A percentile compares a stretch with the other conserved stretches of the same genome.
These are phyloP conservation scores for Trichonephila clavata DNA, from an alignment of 1,140 invertebrate genomes.

Conservation along the genomic window DNA sequence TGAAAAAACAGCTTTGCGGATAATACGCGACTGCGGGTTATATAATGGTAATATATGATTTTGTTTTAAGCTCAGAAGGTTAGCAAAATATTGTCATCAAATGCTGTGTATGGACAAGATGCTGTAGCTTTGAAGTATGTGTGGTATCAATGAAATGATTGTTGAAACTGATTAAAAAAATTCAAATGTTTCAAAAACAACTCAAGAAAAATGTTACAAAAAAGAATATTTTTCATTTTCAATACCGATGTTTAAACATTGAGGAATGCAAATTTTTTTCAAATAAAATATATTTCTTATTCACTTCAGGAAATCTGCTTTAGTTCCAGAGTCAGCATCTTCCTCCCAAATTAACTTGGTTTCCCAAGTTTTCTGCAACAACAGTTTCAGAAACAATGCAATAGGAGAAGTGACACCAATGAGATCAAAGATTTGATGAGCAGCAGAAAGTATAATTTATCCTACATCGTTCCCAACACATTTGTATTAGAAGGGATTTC, in stretches of 20 bases:
- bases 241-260: background rate
- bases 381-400: constrained; percentile 1
- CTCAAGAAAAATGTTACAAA: too few relatives aligned
- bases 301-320: constrained; percentile 38
- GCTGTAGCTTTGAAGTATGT: too few relatives aligned
- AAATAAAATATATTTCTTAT: constrained; percentile 17
- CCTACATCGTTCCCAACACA: constrained; percentile 5
- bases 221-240: constrained; percentile 6
- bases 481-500: constrained; percentile 1
- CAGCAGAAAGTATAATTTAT: too few relatives aligned
- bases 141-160: too few relatives aligned
- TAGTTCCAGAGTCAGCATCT: constrained; percentile 26
- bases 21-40: too few relatives aligned
- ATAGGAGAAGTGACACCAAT: constrained; percentile 55
- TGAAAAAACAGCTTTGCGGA: too few relatives aligned
- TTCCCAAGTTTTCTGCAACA: constrained; percentile 44
- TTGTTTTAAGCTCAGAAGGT: too few relatives aligned
- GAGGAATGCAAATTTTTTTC: constrained; percentile 25
- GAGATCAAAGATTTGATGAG: constrained; percentile 55
- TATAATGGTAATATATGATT: too few relatives aligned
- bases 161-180: too few relatives aligned
- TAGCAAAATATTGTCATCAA: too few relatives aligned
- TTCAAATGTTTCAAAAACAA: too few relatives aligned
- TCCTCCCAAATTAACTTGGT: background rate
- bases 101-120: too few relatives aligned